A percentile compares a stretch with the other conserved stretches of the same genome.
Evolutionary conservation across 2,888 invertebrate species (phyloP).

Genomic region (Rugalucina vietnamica): DNA sequence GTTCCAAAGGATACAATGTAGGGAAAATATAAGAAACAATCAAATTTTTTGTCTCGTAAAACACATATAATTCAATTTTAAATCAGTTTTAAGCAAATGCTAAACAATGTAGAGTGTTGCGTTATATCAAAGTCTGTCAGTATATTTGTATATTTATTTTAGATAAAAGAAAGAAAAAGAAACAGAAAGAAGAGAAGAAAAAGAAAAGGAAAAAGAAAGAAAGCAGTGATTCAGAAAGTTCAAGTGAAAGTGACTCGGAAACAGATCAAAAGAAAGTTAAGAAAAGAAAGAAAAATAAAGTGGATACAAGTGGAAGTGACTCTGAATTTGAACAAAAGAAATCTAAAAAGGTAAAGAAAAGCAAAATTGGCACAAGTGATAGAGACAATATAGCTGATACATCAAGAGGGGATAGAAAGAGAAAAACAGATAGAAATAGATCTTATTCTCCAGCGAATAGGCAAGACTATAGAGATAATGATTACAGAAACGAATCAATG

Average conservation of each 20-base stretch:
- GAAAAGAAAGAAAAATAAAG: constrained; percentile 68
- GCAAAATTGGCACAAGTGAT: background rate
- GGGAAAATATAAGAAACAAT: too few species aligned
- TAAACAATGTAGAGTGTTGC: too few species aligned
- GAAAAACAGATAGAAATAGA: background rate
- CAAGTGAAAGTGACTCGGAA: constrained; percentile 22
- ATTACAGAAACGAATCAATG: background rate
- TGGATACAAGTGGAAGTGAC: too few species aligned
- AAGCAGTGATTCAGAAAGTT: constrained; percentile 50
- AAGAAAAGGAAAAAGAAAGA: constrained; percentile 65
- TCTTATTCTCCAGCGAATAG: constrained; percentile 6
- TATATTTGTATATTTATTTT: background rate
- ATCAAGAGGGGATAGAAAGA: background rate
- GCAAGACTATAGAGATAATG: background rate
- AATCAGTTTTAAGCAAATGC: too few species aligned
- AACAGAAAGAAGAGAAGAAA: constrained; percentile 74
- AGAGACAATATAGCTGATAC: constrained; percentile 5
- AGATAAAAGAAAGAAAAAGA: constrained; percentile 65
- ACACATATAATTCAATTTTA: too few species aligned
- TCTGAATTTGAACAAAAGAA: constrained; percentile 63
- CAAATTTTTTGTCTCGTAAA: too few species aligned
- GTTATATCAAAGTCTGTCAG: too few species aligned
- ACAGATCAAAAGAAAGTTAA: constrained; percentile 23
- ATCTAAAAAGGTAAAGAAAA: too few species aligned
- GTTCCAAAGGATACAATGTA: too few species aligned